Evolutionary conservation across 1,140 invertebrate genomes (phyloP), one percentile per base, ranked within the genome.

Genomic region (Drosophila elegans): DNA sequence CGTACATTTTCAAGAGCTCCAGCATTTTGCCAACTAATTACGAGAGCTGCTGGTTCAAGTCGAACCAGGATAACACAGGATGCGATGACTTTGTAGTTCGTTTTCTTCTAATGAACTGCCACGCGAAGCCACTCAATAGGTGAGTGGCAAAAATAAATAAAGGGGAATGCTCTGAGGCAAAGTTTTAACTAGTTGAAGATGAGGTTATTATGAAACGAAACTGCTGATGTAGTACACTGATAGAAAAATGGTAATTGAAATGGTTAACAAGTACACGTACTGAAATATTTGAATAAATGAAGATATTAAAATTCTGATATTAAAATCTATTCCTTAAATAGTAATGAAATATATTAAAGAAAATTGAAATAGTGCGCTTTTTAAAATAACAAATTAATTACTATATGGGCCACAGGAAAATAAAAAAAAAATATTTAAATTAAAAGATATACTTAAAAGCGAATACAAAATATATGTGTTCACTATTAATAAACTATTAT

Each of bases 11-110:
- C 55, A 46, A 88, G 71, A 52, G 49, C 63, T 71, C 53, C 52
- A 83, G 53, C 57, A 83, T 88, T 79, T 86, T 80, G 71, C 79
- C 45, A 83, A 88, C 83, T 88, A 76, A 82, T 88, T 88, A 88
- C 42, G 49, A 62, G 41, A 66, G 11, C n/a, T 16, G 41, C n/a
- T 55, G 34, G 29, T 34, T 38, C 11, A 66, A 64, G 42, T 63
- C 54, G 55, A 38, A 9, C 13, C 44, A 16, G 42, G 25, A 48
- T 46, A 25, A 13, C 32, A 32, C 62, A 36, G 25, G 13, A 13
- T 46, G 41, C 55, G 32, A 60, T 63, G 61, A 45, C 54, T 63
- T 13, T 60, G 54, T 45, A 63, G 44, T 66, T 38, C 36, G 13
- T 34, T 48, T 25, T 3, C 29, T 12, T 11, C 59, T 34, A 42